Evolutionary conservation across 2,888 invertebrate species (phyloP).

Genomic region (Chrysopilus asiliformis): DNA sequence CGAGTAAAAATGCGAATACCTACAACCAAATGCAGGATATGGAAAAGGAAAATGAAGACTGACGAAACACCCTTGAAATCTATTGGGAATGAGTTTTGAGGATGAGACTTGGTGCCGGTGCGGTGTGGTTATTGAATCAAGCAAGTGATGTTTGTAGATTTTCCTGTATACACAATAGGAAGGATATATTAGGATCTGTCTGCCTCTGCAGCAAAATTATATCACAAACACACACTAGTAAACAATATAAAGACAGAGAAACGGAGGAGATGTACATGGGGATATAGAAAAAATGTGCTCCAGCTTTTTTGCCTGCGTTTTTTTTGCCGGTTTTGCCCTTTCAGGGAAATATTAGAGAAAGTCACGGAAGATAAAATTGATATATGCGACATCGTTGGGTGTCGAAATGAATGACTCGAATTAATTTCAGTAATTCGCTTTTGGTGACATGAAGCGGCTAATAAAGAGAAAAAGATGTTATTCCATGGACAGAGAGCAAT

Average conservation of each 20-base stretch:
- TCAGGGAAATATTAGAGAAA: constrained; percentile 4
- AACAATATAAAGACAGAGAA: not conserved
- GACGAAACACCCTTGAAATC: too few relatives aligned
- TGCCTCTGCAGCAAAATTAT: not conserved
- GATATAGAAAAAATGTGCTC: constrained; percentile 6
- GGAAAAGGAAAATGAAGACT: too few relatives aligned
- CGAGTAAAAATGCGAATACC: too few relatives aligned
- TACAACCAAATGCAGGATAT: too few relatives aligned
- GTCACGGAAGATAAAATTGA: constrained; percentile 12
- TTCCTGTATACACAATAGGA: too few relatives aligned
- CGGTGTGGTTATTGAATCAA: too few relatives aligned
- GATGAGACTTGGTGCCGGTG: too few relatives aligned
- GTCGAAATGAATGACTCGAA: constrained; percentile 12
- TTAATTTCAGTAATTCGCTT: constrained; percentile 11
- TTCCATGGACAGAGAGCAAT: too few relatives aligned
- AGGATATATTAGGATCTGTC: too few relatives aligned
- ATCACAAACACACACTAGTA: not conserved
- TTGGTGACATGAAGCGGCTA: constrained; percentile 4
- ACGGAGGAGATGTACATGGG: not conserved
- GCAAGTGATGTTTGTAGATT: too few relatives aligned
- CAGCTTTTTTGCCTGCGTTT: not conserved
- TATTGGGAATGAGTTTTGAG: too few relatives aligned
- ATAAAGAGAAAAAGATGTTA: not conserved
- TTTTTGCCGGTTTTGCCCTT: not conserved
- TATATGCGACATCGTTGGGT: constrained; percentile 10